Conservation (phyloP, 2,113 vertebrate species). For the Rhinogobius similis region DNA sequence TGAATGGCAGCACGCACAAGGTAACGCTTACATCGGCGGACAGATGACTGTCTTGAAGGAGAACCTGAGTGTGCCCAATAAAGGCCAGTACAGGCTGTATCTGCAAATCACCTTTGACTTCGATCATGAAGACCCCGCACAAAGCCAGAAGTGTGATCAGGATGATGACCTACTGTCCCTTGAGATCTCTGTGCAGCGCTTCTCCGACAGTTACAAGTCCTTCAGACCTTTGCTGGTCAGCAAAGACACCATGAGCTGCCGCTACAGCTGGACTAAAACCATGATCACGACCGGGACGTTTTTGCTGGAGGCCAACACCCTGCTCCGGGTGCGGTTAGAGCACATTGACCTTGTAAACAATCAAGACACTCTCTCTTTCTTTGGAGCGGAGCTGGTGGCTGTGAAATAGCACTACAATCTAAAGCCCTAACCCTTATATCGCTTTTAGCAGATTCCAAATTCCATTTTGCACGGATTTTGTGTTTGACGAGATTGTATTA, state of each 20-base stretch:
- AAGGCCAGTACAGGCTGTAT: conserved; percentile 56
- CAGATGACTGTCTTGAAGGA: conserved; percentile 36
- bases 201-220: accelerated
- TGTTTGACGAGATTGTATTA: background rate
- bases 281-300: conserved; percentile 35
- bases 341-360: background rate
- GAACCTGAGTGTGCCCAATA: conserved; percentile 42
- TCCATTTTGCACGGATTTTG: background rate
- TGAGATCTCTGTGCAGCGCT: background rate
- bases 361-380: conserved; percentile 26
- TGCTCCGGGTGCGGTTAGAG: background rate
- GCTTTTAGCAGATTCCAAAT: background rate
- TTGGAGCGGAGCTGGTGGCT: conserved; percentile 44
- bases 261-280: conserved; percentile 21
- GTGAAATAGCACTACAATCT: background rate
- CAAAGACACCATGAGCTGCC: conserved; percentile 11
- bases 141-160: background rate
- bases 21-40: conserved; percentile 4
- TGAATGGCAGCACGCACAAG: background rate
- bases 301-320: background rate
- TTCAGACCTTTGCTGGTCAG: conserved; percentile 1
- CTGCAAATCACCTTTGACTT: conserved; percentile 67
- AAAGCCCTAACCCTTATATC: background rate
- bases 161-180: background rate
- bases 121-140: background rate